These are phyloP conservation scores for Timandra comae DNA, from an alignment of 2,888 invertebrate genomes.

Conservation along the genomic window DNA sequence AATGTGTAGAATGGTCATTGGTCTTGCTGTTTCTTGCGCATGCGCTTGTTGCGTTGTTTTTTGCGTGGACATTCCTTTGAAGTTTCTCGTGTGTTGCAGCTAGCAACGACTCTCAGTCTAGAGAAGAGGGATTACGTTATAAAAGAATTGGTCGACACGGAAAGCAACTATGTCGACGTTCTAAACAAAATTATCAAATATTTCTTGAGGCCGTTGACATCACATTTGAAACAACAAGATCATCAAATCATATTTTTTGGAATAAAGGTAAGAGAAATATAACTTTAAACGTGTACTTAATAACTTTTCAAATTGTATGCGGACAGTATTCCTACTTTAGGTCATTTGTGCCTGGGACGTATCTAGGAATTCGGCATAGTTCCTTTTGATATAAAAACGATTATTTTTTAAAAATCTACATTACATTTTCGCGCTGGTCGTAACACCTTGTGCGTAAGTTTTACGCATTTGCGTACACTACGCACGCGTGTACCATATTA, in stretches of 20 bases:
- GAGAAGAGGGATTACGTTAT: slow-evolving; percentile 96
- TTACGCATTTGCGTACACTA: too few species aligned
- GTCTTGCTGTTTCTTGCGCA: slow-evolving; percentile 18
- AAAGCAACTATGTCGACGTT: slow-evolving; percentile 97
- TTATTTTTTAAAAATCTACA: too few species aligned
- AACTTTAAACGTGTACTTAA: too few species aligned
- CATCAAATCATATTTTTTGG: slow-evolving; percentile 90
- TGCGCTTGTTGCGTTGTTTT: slow-evolving; percentile 14
- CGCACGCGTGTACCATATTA: too few species aligned
- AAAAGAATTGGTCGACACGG: slow-evolving; percentile 96
- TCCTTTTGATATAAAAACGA: too few species aligned
- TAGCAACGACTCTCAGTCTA: slow-evolving; percentile 75
- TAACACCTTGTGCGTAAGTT: too few species aligned
- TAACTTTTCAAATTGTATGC: too few species aligned
- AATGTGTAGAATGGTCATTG: slow-evolving; percentile 29
- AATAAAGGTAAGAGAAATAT: slow-evolving; percentile 86
- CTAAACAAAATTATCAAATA: slow-evolving; percentile 88
- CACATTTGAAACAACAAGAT: slow-evolving; percentile 84
- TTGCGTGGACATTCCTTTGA: slow-evolving; percentile 7
- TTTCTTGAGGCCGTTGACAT: slow-evolving; percentile 86
- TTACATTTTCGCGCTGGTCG: too few species aligned
- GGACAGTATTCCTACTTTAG: too few species aligned
- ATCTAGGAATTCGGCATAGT: too few species aligned
- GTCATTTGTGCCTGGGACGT: too few species aligned
- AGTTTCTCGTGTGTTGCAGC: slow-evolving; percentile 35